Conservation (phyloP, 1,140 invertebrate genomes). For the Littorina saxatilis region DNA sequence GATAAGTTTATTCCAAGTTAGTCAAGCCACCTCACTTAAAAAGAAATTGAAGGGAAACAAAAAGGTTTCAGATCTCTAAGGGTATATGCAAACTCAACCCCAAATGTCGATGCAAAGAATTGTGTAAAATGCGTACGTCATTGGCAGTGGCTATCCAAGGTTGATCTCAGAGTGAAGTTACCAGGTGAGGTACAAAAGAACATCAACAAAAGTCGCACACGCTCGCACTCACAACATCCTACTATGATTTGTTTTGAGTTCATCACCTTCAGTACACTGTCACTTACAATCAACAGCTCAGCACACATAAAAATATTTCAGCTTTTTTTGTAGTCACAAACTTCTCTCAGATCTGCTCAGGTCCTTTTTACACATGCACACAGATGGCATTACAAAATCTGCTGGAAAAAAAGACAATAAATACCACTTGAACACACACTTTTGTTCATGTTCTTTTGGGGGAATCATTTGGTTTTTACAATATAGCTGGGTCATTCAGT, state of each 20-base stretch:
- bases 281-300: neutral
- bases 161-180: neutral
- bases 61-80: slow-evolving; percentile 24
- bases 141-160: slow-evolving; percentile 11
- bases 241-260: neutral
- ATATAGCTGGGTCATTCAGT: neutral
- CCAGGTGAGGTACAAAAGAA: neutral
- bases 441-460: no score
- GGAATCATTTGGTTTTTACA: neutral
- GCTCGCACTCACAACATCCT: neutral
- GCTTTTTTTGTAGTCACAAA: neutral
- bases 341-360: neutral
- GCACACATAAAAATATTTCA: slow-evolving; percentile 13
- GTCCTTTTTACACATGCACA: neutral
- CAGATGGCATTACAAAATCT: neutral
- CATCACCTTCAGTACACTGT: neutral
- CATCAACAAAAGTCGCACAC: neutral
- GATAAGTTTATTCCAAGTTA: slow-evolving; percentile 24
- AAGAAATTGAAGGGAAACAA: neutral
- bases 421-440: neutral
- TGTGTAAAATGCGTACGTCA: slow-evolving; percentile 7
- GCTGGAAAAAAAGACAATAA: neutral
- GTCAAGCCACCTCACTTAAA: neutral
- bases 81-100: neutral
- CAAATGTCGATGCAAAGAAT: neutral